A percentile compares a stretch with the other conserved stretches of the same genome.
Evolutionary conservation across 2,797 vertebrate species (phyloP).

Genomic region (Thaleichthys pacificus): DNA sequence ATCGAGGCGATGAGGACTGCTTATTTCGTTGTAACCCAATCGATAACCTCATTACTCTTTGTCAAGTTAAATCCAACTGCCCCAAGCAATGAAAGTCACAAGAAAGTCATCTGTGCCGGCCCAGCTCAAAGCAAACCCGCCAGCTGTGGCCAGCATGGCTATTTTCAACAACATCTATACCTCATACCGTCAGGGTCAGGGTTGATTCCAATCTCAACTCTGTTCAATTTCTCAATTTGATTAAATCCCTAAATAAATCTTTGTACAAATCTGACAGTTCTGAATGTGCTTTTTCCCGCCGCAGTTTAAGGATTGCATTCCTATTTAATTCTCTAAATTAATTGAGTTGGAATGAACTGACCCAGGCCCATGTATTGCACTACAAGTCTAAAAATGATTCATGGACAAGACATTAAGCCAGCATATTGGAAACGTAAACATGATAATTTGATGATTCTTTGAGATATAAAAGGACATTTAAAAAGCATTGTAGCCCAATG

Average conservation of each 20-base stretch:
- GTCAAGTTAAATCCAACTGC: conserved; percentile 80
- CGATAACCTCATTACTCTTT: conserved; percentile 83
- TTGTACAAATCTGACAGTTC: conserved; percentile 43
- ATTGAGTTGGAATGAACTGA: conserved; percentile 33
- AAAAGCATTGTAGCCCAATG: neutral
- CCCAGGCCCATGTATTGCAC: too few relatives aligned
- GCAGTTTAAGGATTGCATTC: conserved; percentile 40
- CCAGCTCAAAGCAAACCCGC: conserved; percentile 41
- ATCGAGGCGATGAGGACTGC: conserved; percentile 77
- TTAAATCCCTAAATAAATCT: conserved; percentile 51
- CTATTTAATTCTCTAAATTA: conserved; percentile 58
- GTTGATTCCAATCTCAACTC: conserved; percentile 63
- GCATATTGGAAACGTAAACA: neutral
- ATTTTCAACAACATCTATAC: conserved; percentile 59
- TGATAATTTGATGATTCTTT: neutral
- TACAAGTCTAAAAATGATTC: neutral
- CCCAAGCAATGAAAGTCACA: conserved; percentile 75
- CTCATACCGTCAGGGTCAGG: conserved; percentile 5
- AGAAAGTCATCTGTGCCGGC: conserved; percentile 73
- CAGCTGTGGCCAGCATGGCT: conserved; percentile 55
- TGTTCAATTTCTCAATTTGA: conserved; percentile 64
- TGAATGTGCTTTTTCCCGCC: neutral
- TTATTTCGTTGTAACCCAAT: conserved; percentile 77
- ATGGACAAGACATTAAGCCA: neutral
- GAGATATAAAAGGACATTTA: neutral